Percentiles rank a stretch among this genome's conserved stretches.
These are phyloP conservation scores for Callospermophilus lateralis DNA, from an alignment of 2,113 vertebrate species.

Conservation along the genomic window DNA sequence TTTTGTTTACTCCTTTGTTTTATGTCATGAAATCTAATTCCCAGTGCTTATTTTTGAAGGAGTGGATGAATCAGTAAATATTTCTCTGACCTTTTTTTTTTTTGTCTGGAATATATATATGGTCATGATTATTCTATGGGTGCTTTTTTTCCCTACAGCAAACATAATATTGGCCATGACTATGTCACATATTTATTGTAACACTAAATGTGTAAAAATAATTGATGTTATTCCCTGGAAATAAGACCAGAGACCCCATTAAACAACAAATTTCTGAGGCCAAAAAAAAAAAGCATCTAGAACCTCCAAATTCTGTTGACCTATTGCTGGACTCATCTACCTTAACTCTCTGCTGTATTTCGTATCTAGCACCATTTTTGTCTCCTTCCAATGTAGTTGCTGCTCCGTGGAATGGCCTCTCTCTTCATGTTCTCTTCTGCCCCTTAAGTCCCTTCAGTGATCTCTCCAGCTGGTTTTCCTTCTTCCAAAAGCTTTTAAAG, in stretches of 20 bases:
- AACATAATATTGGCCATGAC: not conserved
- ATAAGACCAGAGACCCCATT: not conserved
- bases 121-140: not conserved
- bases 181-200: not conserved
- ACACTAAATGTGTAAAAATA: not conserved
- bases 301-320: not conserved
- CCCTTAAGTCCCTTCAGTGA: not conserved
- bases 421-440: not conserved
- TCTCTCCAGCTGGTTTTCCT: not conserved
- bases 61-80: not conserved
- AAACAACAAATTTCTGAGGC: conserved; percentile 11
- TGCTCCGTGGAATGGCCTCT: not conserved
- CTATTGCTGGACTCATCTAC: not conserved
- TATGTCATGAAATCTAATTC: not conserved
- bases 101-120: not conserved
- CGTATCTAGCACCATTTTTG: not conserved
- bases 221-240: conserved; percentile 17
- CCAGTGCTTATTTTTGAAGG: conserved; percentile 25
- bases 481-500: not conserved
- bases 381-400: not conserved
- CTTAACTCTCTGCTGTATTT: not conserved
- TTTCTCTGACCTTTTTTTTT: not conserved
- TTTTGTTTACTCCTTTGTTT: not conserved
- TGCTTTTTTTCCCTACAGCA: not conserved
- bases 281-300: not conserved